A percentile compares a stretch with the other conserved stretches of the same genome.
These are phyloP conservation scores for Euspilapteryx auroguttella DNA, from an alignment of 2,888 invertebrate species.

Conservation along the genomic window DNA sequence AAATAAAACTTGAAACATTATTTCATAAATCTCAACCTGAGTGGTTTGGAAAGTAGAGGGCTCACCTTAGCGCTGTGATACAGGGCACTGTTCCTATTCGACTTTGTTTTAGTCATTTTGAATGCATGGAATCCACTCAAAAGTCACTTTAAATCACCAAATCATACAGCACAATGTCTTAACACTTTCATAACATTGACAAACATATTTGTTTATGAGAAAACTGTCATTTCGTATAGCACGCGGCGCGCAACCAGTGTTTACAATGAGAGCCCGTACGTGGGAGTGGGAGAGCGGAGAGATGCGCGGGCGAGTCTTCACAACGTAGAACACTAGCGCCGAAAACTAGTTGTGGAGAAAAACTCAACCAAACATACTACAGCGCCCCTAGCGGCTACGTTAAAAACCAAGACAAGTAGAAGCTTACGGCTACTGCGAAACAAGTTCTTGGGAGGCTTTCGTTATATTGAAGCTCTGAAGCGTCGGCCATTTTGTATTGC, in stretches of 20 bases:
- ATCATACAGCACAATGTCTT: slow-evolving; percentile 29
- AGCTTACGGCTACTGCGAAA: not conserved
- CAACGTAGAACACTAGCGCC: slow-evolving; percentile 27
- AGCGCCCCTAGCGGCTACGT: slow-evolving; percentile 19
- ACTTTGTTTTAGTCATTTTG: slow-evolving; percentile 63
- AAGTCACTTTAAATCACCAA: slow-evolving; percentile 25
- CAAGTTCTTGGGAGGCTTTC: slow-evolving; percentile 1
- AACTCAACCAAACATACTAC: slow-evolving; percentile 17
- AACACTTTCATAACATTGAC: slow-evolving; percentile 27
- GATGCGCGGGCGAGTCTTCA: slow-evolving; percentile 18
- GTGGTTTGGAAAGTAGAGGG: too few relatives aligned
- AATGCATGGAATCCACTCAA: slow-evolving; percentile 5
- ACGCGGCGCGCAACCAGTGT: slow-evolving; percentile 31
- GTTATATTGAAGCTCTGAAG: slow-evolving; percentile 4
- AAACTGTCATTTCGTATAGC: slow-evolving; percentile 19
- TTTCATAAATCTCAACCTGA: too few relatives aligned
- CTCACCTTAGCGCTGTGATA: slow-evolving; percentile 78
- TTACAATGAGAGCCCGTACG: slow-evolving; percentile 45
- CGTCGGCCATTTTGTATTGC: slow-evolving; percentile 46
- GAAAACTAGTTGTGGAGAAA: slow-evolving; percentile 33
- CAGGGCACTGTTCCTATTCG: slow-evolving; percentile 62
- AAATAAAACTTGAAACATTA: too few relatives aligned
- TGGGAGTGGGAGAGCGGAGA: slow-evolving; percentile 40
- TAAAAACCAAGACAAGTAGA: slow-evolving; percentile 11
- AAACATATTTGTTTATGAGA: slow-evolving; percentile 23